These are phyloP conservation scores for Machaerirhynchus nigripectus DNA, from an alignment of 2,113 vertebrate species.

Conservation along the genomic window DNA sequence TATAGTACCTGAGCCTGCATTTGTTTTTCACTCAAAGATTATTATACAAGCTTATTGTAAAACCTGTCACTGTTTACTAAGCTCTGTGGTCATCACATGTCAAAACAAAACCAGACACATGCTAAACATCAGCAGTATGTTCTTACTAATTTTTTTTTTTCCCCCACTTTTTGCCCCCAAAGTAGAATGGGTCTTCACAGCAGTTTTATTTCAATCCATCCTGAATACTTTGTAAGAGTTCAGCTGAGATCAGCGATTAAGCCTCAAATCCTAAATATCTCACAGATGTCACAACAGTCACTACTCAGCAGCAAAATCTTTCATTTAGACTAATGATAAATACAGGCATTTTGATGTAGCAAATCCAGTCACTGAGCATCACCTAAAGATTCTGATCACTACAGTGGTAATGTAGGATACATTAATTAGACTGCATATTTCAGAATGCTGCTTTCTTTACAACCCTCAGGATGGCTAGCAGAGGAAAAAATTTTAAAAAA, in stretches of 20 bases:
- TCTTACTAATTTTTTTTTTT: neutral
- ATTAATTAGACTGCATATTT: neutral
- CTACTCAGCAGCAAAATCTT: neutral
- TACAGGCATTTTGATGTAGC: neutral
- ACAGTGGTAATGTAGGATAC: neutral
- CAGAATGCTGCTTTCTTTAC: neutral
- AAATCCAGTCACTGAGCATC: neutral
- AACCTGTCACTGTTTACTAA: conserved; percentile 18
- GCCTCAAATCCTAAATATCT: neutral
- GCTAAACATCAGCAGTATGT: neutral
- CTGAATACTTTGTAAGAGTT: neutral
- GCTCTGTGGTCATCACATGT: neutral
- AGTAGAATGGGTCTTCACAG: neutral
- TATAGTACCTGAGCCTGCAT: neutral
- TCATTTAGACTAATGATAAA: neutral
- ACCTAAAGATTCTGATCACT: neutral
- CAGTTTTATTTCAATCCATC: neutral
- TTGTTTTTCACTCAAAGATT: conserved; percentile 30
- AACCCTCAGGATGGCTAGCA: neutral
- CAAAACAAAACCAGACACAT: neutral
- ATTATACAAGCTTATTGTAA: conserved; percentile 38
- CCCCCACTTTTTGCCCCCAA: neutral
- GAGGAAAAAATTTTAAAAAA: neutral
- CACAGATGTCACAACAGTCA: neutral
- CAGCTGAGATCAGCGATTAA: neutral